Base-by-base conservation (phyloP, 2,113 vertebrate species). In the Phalacrocorax carbo region DNA sequence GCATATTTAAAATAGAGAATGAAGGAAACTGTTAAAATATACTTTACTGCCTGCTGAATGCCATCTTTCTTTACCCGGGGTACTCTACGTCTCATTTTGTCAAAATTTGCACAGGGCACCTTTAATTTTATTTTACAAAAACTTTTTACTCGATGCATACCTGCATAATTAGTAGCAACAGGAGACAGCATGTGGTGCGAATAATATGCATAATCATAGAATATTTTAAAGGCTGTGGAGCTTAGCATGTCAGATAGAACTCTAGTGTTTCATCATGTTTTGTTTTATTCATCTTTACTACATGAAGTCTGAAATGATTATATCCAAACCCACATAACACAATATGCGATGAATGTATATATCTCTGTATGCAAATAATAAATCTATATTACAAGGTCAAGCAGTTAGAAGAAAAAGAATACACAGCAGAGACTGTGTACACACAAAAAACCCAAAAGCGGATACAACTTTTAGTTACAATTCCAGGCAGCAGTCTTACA, bases 371-470 rank as follows among this genome's bases (percentile, higher is more conserved):
- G 32, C 26, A 46, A 90, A 36, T 60, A 86, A 40, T 65, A 55
- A 68, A 20, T 48, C 7, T 0, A 0, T 57, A 30, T 48, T 52
- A 64, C 8, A 48, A 72, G 19, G 8, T 71, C 7, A 79, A 22
- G 40, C 6, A 75, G 18, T 64, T 58, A 36, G 4, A 80, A 79
- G 25, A 82, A 55, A 68, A 82, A 77, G 16, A 75, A 82, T 48
- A 32, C 8, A 5, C 13, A 44, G 38, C 32, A 60, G 48, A 68
- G 42, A 11, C 14, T 73, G 60, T 27, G 13, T 38, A 6, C 0
- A 3, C 25, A 30, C 19, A 71, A 30, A 76, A 60, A 60, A 12
- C 0, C 1, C 9, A 4, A 21, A 51, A 42, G 1, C 9, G 26
- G 44, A 3, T 81, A 5, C 7, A 66, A 42, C 27, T 38, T 22